phyloP scores from a whole-genome alignment of 2,797 vertebrate species.

The Arctocebus calabarensis region DNA sequence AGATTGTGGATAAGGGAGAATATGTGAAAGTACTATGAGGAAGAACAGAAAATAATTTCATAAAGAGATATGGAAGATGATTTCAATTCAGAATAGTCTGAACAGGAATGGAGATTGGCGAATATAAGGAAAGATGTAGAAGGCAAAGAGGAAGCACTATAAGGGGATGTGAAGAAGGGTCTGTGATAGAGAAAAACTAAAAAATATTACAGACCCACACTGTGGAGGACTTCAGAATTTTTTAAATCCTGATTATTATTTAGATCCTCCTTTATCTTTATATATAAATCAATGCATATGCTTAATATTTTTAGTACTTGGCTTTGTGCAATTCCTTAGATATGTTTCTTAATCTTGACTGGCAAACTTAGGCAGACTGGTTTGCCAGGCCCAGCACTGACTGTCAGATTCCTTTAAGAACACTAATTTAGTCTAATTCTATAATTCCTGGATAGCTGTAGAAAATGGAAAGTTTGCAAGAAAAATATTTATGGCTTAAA shows the following conservation, averaged over 20 bases:
- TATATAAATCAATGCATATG: background rate
- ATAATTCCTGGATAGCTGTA: background rate
- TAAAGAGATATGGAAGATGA: conserved; percentile 6
- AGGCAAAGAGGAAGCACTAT: background rate
- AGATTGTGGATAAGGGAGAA: background rate
- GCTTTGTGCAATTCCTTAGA: conserved; percentile 51
- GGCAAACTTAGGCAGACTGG: conserved; percentile 18
- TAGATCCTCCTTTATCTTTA: conserved; percentile 47
- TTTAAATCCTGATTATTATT: background rate
- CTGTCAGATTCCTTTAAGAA: conserved; percentile 33
- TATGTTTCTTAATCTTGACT: conserved; percentile 40
- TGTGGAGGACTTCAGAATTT: conserved; percentile 28
- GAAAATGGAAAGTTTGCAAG: background rate
- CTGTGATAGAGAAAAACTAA: background rate
- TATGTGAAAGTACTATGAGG: conserved; percentile 31
- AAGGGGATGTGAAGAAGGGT: background rate
- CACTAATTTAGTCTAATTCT: conserved; percentile 17
- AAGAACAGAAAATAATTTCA: background rate
- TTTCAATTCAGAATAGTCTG: conserved; percentile 22
- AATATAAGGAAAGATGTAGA: background rate
- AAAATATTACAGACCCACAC: conserved; percentile 43
- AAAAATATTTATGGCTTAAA: conserved; percentile 36
- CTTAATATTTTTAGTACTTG: conserved; percentile 44
- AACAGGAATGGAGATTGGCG: background rate
- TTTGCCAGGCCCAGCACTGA: conserved; percentile 35